These are phyloP conservation scores for Ariopsis seemanni DNA, from an alignment of 2,113 vertebrate species.

Conservation along the genomic window DNA sequence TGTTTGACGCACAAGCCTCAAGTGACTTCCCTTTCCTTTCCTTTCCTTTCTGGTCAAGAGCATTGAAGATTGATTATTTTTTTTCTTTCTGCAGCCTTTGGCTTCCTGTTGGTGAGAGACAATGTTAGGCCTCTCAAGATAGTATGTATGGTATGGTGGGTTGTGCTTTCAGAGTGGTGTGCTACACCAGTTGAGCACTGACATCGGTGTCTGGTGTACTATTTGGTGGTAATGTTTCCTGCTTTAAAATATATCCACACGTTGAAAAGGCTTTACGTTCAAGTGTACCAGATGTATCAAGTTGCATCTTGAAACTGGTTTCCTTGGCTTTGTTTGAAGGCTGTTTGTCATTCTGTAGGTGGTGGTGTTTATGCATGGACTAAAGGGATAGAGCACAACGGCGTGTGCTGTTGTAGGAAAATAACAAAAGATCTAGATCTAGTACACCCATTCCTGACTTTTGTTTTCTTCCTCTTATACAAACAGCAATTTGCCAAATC, in stretches of 20 bases:
- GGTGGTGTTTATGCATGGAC: no score
- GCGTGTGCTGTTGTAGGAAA: neutral
- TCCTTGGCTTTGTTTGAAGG: neutral
- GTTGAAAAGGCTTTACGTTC: neutral
- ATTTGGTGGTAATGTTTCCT: neutral
- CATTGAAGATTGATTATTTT: neutral
- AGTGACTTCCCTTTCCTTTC: neutral
- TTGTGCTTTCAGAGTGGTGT: neutral
- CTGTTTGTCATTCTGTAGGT: neutral
- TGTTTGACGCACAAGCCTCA: neutral
- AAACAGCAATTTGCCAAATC: neutral
- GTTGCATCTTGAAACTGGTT: neutral
- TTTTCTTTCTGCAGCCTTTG: slow-evolving; percentile 6
- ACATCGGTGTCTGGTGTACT: neutral
- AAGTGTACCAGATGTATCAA: neutral
- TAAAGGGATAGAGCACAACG: neutral
- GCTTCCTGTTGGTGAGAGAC: slow-evolving; percentile 21
- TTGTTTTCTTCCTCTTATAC: neutral
- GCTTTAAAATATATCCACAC: neutral
- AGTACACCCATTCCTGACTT: neutral
- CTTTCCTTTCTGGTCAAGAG: neutral
- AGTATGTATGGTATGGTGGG: neutral
- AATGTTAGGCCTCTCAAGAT: neutral
- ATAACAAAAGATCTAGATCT: neutral
- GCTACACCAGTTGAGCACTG: neutral